These are phyloP conservation scores for Trichoplusia ni DNA, from an alignment of 1,140 invertebrate genomes.

Conservation along the genomic window DNA sequence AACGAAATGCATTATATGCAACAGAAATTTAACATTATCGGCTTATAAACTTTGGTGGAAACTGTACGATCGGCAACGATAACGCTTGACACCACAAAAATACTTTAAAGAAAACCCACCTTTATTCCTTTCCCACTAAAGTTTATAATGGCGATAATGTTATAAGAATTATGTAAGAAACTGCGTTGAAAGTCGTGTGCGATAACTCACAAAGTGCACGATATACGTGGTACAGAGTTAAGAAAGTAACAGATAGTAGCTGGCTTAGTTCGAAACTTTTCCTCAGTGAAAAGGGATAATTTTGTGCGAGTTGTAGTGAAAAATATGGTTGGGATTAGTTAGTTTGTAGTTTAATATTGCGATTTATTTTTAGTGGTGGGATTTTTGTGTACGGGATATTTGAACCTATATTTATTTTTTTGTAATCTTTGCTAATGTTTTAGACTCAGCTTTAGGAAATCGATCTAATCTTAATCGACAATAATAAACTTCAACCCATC, in stretches of 20 bases:
- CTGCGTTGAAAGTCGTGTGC: conserved; percentile 26
- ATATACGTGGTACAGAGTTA: conserved; percentile 23
- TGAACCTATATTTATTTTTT: no score
- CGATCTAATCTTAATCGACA: no score
- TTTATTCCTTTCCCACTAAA: neutral
- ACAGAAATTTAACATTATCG: conserved; percentile 35
- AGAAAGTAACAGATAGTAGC: conserved; percentile 19
- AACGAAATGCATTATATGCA: conserved; percentile 28
- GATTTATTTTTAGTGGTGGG: neutral
- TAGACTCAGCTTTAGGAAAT: no score
- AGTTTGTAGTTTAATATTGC: neutral
- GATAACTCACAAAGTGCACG: conserved; percentile 22
- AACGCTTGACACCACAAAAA: neutral
- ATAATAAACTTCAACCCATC: no score
- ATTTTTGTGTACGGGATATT: no score
- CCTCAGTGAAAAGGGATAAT: conserved; percentile 2
- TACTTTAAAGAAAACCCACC: neutral
- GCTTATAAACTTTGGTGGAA: conserved; percentile 25
- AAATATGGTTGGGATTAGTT: conserved; percentile 2
- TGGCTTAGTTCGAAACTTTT: neutral
- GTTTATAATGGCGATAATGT: conserved; percentile 10
- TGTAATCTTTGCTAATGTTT: no score
- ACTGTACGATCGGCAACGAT: conserved; percentile 18
- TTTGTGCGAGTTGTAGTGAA: neutral
- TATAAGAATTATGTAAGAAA: conserved; percentile 28